These are phyloP conservation scores for Proales similis DNA, from an alignment of 1,140 invertebrate genomes.

Conservation along the genomic window DNA sequence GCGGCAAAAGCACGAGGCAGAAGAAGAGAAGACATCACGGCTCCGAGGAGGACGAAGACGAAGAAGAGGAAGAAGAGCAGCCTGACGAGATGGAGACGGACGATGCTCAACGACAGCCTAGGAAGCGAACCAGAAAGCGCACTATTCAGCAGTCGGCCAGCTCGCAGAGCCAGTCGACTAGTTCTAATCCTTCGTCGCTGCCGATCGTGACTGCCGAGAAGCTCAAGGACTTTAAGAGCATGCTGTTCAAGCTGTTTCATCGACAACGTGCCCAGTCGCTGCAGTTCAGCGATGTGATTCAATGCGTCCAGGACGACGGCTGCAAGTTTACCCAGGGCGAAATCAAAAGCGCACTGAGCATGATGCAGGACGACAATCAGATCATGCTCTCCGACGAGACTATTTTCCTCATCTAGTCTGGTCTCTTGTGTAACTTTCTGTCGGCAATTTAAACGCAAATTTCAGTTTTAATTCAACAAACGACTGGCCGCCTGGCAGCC, in stretches of 20 bases:
- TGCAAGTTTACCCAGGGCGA: conserved; percentile 16
- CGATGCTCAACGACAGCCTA: neutral
- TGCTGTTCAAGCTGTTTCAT: conserved; percentile 34
- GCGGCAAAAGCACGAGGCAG: neutral
- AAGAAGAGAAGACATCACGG: neutral
- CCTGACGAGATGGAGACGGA: neutral
- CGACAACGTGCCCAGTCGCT: conserved; percentile 6
- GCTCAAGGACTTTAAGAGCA: conserved; percentile 28
- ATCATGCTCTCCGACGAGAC: conserved; percentile 36
- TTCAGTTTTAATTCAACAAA: too few relatives aligned
- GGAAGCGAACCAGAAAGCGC: conserved; percentile 6
- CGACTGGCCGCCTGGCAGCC: too few relatives aligned
- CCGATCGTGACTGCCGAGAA: conserved; percentile 26
- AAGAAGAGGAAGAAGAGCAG: conserved; percentile 10
- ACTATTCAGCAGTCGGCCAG: conserved; percentile 1
- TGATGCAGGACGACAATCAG: conserved; percentile 38
- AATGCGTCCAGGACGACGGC: conserved; percentile 1
- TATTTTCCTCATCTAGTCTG: conserved; percentile 34
- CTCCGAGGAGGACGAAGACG: conserved; percentile 29
- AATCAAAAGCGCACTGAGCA: conserved; percentile 10
- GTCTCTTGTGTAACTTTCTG: too few relatives aligned
- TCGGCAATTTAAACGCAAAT: too few relatives aligned
- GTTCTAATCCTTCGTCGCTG: neutral
- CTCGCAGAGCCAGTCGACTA: neutral
- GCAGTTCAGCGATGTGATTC: neutral